Evolutionary conservation across 2,113 vertebrate species (phyloP).

Genomic region (Microtus pennsylvanicus): DNA sequence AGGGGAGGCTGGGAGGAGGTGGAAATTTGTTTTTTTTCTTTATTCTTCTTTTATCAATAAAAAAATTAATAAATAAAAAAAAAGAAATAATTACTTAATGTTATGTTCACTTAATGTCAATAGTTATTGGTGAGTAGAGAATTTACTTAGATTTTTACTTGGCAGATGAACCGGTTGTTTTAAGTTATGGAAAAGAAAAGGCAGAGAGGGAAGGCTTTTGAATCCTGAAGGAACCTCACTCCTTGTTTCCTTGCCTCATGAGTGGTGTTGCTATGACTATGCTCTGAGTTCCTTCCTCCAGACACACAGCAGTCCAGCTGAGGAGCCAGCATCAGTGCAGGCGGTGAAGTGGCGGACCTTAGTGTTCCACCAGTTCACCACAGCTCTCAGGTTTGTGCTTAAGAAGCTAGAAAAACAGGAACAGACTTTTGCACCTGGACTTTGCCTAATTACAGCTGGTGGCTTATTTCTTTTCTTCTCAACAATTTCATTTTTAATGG

Average conservation of each 20-base stretch:
- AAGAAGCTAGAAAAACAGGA: neutral
- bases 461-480: conserved; percentile 83
- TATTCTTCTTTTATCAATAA: too few species aligned
- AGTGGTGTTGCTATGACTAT: neutral
- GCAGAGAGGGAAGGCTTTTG: neutral
- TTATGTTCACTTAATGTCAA: neutral
- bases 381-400: neutral
- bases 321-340: rapidly evolving
- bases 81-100: neutral
- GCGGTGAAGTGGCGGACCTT: too few species aligned
- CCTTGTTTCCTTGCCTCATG: neutral
- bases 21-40: too few species aligned
- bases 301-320: neutral
- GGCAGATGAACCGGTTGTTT: neutral
- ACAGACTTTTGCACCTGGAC: neutral
- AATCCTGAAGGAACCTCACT: neutral
- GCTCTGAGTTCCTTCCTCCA: neutral
- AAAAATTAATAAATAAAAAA: too few species aligned
- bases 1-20: too few species aligned
- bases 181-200: conserved; percentile 26
- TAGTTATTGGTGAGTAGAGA: neutral
- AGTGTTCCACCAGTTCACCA: neutral
- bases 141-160: conserved; percentile 7
- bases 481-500: conserved; percentile 87
- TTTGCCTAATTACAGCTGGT: conserved; percentile 84